A percentile compares a stretch with the other conserved stretches of the same genome.
Evolutionary conservation across 2,113 vertebrate genomes (phyloP).

Genomic region (Gorsachius goisagi): DNA sequence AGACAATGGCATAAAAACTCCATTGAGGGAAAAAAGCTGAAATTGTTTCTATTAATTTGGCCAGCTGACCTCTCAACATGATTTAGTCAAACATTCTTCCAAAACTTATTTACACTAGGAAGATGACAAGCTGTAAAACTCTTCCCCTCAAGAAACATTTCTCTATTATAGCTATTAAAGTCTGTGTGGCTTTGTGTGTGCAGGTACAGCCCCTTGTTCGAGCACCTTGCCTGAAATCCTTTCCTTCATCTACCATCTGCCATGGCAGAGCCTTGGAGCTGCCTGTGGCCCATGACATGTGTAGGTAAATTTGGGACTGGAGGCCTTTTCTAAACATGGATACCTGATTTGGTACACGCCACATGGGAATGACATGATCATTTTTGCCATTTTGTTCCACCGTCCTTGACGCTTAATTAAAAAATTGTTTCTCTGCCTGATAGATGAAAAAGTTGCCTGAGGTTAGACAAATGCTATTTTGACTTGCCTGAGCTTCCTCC

Average conservation of each 20-base stretch:
- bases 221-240: background rate
- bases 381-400: background rate
- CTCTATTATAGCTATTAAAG: background rate
- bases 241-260: background rate
- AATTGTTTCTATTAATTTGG: background rate
- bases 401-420: background rate
- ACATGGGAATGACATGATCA: background rate
- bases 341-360: background rate
- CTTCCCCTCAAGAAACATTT: background rate
- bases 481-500: background rate
- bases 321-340: background rate
- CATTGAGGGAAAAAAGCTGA: background rate
- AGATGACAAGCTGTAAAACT: background rate
- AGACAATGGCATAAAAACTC: background rate
- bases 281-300: accelerated
- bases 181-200: background rate
- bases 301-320: background rate
- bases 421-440: background rate
- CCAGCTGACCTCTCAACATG: background rate
- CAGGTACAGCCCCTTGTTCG: background rate
- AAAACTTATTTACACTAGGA: background rate
- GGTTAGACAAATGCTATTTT: background rate
- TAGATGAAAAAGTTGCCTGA: background rate
- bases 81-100: background rate
- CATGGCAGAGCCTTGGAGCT: background rate